Evolutionary conservation across 2,797 vertebrate species (phyloP).

Genomic region (Lerista edwardsae): DNA sequence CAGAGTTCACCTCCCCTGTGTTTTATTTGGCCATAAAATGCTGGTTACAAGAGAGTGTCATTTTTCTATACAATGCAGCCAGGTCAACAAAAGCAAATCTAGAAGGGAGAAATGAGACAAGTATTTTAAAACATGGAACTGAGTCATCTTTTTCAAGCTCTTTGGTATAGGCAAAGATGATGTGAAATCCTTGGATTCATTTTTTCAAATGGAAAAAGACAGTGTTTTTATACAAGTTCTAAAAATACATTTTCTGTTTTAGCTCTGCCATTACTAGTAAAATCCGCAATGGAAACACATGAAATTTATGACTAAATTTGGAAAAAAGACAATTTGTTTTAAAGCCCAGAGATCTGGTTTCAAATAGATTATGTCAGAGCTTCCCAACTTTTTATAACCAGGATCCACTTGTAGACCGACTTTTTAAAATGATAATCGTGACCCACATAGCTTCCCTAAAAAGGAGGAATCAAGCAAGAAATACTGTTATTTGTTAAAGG

Average conservation of each 20-base stretch:
- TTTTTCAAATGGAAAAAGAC: conserved; percentile 13
- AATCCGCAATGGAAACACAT: not conserved
- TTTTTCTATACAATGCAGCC: conserved; percentile 44
- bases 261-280: not conserved
- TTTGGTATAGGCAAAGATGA: conserved; percentile 10
- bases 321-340: not conserved
- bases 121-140: conserved; percentile 52
- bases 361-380: not conserved
- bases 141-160: conserved; percentile 29
- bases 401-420: too few relatives aligned
- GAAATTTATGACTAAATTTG: not conserved
- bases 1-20: conserved; percentile 55
- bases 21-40: conserved; percentile 58
- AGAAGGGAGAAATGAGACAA: conserved; percentile 64
- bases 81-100: conserved; percentile 64
- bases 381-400: too few relatives aligned
- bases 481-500: too few relatives aligned
- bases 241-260: not conserved
- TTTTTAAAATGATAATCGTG: too few relatives aligned
- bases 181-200: not conserved
- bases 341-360: not conserved
- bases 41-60: conserved; percentile 58
- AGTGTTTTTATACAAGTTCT: not conserved
- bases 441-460: too few relatives aligned
- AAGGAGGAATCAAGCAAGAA: too few relatives aligned